phyloP scores from a whole-genome alignment of 2,888 invertebrate genomes.

The Camptogramma bilineatum region DNA sequence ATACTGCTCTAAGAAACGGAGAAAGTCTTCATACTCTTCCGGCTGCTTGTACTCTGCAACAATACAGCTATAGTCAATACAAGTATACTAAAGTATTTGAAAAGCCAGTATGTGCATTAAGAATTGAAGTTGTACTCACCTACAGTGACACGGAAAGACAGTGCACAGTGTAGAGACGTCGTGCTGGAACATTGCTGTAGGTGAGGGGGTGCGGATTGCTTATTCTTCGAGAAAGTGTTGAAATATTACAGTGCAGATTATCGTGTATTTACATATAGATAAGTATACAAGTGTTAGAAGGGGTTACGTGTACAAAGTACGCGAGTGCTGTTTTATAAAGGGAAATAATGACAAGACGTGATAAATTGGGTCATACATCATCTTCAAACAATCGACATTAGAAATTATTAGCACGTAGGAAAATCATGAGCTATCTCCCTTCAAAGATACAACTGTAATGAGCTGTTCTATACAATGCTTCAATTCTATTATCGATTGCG shows the following conservation, averaged over 20 bases:
- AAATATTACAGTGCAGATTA: constrained; percentile 32
- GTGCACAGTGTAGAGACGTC: constrained; percentile 53
- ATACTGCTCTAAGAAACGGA: constrained; percentile 65
- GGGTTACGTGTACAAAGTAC: constrained; percentile 10
- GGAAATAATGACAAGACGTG: constrained; percentile 3
- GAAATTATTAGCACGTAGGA: background rate
- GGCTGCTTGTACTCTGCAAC: constrained; percentile 72
- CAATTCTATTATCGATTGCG: constrained; percentile 24
- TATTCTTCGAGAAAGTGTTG: constrained; percentile 47
- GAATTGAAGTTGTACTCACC: constrained; percentile 58
- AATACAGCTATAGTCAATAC: constrained; percentile 42
- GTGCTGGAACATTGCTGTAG: constrained; percentile 52
- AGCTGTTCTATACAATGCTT: background rate
- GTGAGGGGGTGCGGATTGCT: constrained; percentile 54
- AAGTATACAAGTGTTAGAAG: constrained; percentile 13
- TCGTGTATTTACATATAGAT: constrained; percentile 18
- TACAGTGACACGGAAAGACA: constrained; percentile 46
- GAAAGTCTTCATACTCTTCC: constrained; percentile 67
- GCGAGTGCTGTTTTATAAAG: constrained; percentile 25
- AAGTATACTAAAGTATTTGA: background rate
- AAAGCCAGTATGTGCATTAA: constrained; percentile 40
- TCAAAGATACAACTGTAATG: background rate
- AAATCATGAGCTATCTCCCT: background rate
- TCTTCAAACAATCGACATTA: constrained; percentile 21
- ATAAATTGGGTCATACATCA: background rate